Percentiles rank a stretch among this genome's conserved stretches.
phyloP scores from a whole-genome alignment of 2,113 vertebrate genomes.

The Typhlomys cinereus region DNA sequence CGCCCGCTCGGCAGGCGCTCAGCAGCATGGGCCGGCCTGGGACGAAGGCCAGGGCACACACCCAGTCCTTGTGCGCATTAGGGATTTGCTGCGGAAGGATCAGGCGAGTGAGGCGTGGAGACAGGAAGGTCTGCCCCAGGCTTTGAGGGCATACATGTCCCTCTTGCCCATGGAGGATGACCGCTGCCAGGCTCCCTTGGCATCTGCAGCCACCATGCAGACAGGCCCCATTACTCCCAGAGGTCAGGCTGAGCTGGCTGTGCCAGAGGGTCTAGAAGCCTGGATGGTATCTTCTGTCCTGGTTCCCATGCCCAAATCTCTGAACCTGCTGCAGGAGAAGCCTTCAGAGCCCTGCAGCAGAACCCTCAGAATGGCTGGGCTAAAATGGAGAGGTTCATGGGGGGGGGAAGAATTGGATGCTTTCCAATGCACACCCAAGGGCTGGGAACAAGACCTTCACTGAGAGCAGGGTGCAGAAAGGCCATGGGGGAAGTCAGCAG shows the following conservation, averaged over 20 bases:
- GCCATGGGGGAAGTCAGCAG: background rate
- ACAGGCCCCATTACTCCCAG: background rate
- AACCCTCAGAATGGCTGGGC: background rate
- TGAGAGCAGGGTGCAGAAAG: background rate
- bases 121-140: background rate
- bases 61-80: slow-evolving; percentile 98
- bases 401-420: background rate
- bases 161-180: fast-evolving
- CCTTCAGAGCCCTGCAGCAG: too few species aligned
- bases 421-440: background rate
- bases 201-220: background rate
- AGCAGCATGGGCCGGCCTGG: slow-evolving; percentile 95
- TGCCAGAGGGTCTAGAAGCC: background rate
- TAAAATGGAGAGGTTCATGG: fast-evolving
- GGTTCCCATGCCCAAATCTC: background rate
- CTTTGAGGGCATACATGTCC: background rate
- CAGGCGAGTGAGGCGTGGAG: fast-evolving
- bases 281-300: background rate
- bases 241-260: background rate
- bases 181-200: background rate
- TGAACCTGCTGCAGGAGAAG: background rate
- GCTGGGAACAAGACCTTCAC: background rate
- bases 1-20: slow-evolving; percentile 93
- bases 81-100: slow-evolving; percentile 93
- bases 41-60: slow-evolving; percentile 95